Percentiles rank a stretch among this genome's conserved stretches.
Evolutionary conservation across 2,797 vertebrate genomes (phyloP).

Genomic region (Prionace glauca): DNA sequence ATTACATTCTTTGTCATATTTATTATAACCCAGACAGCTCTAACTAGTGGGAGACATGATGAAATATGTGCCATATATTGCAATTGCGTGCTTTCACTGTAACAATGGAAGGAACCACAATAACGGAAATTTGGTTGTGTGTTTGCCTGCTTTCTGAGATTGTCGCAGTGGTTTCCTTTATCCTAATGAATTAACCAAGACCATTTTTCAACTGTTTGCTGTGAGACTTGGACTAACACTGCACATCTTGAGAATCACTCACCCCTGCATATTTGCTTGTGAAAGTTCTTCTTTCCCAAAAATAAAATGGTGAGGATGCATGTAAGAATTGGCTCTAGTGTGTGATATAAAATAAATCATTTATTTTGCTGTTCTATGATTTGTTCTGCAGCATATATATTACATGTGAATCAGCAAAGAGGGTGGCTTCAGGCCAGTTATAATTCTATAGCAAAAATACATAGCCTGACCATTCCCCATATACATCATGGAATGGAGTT

Average conservation of each 20-base stretch:
- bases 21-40: not conserved
- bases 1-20: not conserved
- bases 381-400: not conserved
- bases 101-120: not conserved
- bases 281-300: not conserved
- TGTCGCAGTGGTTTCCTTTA: not conserved
- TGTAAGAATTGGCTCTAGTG: not conserved
- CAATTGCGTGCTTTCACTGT: not conserved
- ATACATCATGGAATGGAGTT: not conserved
- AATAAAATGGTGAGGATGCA: not conserved
- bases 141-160: not conserved
- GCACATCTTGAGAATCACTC: not conserved
- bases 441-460: not conserved
- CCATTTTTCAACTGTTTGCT: not conserved
- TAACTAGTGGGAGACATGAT: not conserved
- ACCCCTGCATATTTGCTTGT: not conserved
- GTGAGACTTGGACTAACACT: constrained; percentile 4
- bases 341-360: not conserved
- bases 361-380: not conserved
- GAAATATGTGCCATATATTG: not conserved
- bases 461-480: not conserved
- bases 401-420: not conserved
- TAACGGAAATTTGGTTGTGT: not conserved
- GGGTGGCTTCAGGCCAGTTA: not conserved
- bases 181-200: constrained; percentile 24